Evolutionary conservation across 2,888 invertebrate genomes (phyloP), one percentile per base, ranked within the genome.

Genomic region (Tetranychus truncatus): DNA sequence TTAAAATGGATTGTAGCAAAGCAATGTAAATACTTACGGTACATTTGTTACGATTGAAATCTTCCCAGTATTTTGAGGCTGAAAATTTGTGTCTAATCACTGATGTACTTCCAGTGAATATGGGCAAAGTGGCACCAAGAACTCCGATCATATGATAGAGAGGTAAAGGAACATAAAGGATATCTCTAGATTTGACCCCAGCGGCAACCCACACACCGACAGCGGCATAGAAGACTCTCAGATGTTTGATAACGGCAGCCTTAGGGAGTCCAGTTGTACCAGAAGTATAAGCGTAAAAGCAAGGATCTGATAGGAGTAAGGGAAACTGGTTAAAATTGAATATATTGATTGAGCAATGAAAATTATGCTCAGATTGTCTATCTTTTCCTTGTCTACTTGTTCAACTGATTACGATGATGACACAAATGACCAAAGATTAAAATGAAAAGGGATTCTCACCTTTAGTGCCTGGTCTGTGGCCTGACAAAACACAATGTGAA

Each of bases 211-310:
- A 9, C n/a, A 46, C 34, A 7, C 21, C 55, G 18, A 15, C 9
- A 15, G 11, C 74, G 5, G 20, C 18, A 18, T 20, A 34, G 4
- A 76, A 5, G 18, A 44, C 11, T 20, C 76, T n/a, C 69, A 91
- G 89, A 81, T 94, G 90, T 20, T 91, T 92, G 80, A 99, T 94
- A 73, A 97, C 91, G 67, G 97, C 97, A 66, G 97, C 96, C 83
- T 97, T 97, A 0, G 97, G 96, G 77, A 96, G 84, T 9, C 99
- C 99, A 1, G 99, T 99, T 0, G 99, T 99, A 65, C 99, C 99
- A 71, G 95, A 96, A 0, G 99, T 99, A 83, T 94, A 99, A 81
- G 99, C 95, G 82, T 95, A 97, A 71, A 96, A 86, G 75, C 97
- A 84, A 20, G 20, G 44, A 65, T 67, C 69, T 72, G 11, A 69